Base-by-base conservation (phyloP, 2,113 vertebrate genomes). In the Fukomys damarensis region DNA sequence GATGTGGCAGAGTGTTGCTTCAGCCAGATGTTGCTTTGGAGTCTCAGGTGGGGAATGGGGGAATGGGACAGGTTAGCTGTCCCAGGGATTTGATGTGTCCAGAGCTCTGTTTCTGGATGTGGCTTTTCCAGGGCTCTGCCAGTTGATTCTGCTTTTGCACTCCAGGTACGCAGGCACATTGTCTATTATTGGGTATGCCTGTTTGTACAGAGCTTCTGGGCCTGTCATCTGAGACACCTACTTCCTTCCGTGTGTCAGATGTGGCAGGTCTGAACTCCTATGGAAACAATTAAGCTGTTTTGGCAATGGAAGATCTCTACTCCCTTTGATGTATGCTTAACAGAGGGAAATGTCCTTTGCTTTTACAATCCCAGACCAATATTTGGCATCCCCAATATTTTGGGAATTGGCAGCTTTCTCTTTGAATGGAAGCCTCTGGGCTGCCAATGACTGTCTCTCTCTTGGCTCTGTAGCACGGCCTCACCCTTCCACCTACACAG, bases 251-350 rank as follows among this genome's bases (percentile, higher is more conserved):
- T 97, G 98, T 98, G 97, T 98, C 98, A 98, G 98, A 98, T 95
- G 49, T 20, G 96, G 98, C 98, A 98, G 98, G 97, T 98, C 97
- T 96, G 91, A 98, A 98, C 98, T 97, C 97, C 98, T 98, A 96
- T 96, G 98, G 98, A 98, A 98, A 97, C 98, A 98, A 98, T 98
- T 98, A 97, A 97, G 97, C 95, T 96, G 96, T 97, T 98, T 99
- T 98, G 98, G 98, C 98, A 98, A 97, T 81, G 82, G 97, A 96
- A 96, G 93, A 97, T 96, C 97, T 98, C 96, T 93, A 68, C 90
- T 98, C 96, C 92, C 98, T 99, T 98, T 98, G 98, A 99, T 98
- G 98, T 98, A 96, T 97, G 95, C 91, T 98, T 97, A 97, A 79
- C 79, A 77, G 63, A 30, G 77, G 97, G 97, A 98, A 97, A 94